Percentiles rank a stretch among this genome's conserved stretches.
phyloP scores from a whole-genome alignment of 2,888 invertebrate genomes.

The Nomada hirtipes region DNA sequence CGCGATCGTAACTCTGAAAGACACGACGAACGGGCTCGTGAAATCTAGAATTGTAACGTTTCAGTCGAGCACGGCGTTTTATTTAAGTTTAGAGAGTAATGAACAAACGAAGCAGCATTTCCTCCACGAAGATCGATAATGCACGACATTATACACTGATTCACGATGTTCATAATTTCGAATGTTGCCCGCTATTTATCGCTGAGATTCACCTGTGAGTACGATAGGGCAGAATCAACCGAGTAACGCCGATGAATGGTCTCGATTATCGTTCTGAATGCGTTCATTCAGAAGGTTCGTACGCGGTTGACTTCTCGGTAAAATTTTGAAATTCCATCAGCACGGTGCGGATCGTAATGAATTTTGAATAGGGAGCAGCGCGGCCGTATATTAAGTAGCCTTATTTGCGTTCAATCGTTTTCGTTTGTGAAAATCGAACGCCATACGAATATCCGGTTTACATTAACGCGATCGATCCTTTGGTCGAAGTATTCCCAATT shows the following conservation, averaged over 20 bases:
- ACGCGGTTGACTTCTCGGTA: constrained; percentile 29
- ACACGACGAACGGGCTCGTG: constrained; percentile 27
- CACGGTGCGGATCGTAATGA: constrained; percentile 22
- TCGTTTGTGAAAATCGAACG: constrained; percentile 12
- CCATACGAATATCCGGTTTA: constrained; percentile 5
- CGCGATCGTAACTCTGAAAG: constrained; percentile 35
- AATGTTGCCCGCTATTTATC: neutral
- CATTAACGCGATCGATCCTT: constrained; percentile 23
- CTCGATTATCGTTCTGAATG: neutral
- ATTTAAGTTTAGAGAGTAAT: constrained; percentile 9
- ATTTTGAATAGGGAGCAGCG: constrained; percentile 1
- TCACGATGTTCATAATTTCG: constrained; percentile 6
- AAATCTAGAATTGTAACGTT: constrained; percentile 46
- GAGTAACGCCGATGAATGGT: neutral
- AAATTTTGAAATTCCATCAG: constrained; percentile 40
- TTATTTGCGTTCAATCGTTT: constrained; percentile 37
- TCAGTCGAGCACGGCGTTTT: neutral
- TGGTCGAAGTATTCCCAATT: neutral
- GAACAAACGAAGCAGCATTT: neutral
- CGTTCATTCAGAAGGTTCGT: neutral
- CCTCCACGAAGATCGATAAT: neutral
- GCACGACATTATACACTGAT: neutral
- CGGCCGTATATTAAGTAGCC: constrained; percentile 30
- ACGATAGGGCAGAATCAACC: neutral
- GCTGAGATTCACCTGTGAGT: neutral